phyloP scores from a whole-genome alignment of 2,888 invertebrate genomes.

The Drosophila nr. medialis region DNA sequence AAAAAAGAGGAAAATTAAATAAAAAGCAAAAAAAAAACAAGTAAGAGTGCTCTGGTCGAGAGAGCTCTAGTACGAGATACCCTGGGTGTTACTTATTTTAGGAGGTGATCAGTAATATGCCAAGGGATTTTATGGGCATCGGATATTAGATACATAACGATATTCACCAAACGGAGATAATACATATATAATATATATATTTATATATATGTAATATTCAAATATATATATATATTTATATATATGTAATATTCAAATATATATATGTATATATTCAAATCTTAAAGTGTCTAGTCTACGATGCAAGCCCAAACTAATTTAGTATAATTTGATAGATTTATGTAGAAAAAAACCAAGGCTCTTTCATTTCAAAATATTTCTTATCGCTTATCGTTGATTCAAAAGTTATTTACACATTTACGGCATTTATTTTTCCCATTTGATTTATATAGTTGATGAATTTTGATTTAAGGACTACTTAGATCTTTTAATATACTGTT shows the following conservation, averaged over 20 bases:
- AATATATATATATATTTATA: too few species aligned
- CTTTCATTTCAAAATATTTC: too few species aligned
- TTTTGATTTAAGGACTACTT: background rate
- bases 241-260: too few species aligned
- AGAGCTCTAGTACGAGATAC: background rate
- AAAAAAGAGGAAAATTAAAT: slow-evolving; percentile 8
- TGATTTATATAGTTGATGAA: background rate
- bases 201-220: too few species aligned
- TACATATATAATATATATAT: too few species aligned
- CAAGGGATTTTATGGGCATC: too few species aligned
- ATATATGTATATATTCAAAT: background rate
- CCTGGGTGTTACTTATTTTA: background rate
- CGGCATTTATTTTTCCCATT: background rate
- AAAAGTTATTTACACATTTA: background rate
- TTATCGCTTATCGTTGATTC: background rate
- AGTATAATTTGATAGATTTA: background rate
- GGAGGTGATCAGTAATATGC: background rate
- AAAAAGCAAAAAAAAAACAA: slow-evolving; percentile 10
- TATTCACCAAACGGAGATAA: too few species aligned
- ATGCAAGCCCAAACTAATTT: background rate
- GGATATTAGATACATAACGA: too few species aligned
- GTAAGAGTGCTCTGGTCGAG: slow-evolving; percentile 13
- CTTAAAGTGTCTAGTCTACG: background rate
- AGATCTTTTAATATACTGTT: background rate
- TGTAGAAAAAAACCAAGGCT: background rate